These are phyloP conservation scores for Plumapathes pennacea DNA, from an alignment of 92 coral and sea anemone species.

Conservation along the genomic window DNA sequence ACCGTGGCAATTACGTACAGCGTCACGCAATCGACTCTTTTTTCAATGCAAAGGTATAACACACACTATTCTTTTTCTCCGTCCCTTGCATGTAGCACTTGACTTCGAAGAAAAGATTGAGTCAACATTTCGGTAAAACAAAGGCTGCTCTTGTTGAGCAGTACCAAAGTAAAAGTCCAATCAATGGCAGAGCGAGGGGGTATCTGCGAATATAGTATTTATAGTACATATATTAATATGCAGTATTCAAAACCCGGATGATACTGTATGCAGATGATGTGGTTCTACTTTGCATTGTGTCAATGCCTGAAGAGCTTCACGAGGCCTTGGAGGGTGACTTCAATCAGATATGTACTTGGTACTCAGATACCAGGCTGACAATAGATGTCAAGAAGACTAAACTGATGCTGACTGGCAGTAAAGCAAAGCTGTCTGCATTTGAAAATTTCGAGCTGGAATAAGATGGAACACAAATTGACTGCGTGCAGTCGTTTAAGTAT, in stretches of 20 bases:
- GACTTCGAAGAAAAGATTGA: too few relatives aligned
- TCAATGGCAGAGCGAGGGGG: too few relatives aligned
- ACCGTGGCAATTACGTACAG: too few relatives aligned
- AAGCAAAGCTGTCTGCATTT: conserved; percentile 30
- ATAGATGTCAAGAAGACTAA: conserved; percentile 48
- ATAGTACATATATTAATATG: too few relatives aligned
- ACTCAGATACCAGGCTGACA: conserved; percentile 35
- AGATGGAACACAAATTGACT: conserved; percentile 19
- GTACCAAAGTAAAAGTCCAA: too few relatives aligned
- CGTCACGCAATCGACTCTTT: too few relatives aligned
- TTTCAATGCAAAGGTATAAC: too few relatives aligned
- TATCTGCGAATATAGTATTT: too few relatives aligned
- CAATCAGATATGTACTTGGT: conserved; percentile 33
- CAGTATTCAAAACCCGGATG: conserved; percentile 13
- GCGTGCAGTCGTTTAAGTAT: conserved; percentile 35
- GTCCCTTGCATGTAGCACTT: too few relatives aligned
- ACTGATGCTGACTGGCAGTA: conserved; percentile 42
- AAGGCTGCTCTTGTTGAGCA: too few relatives aligned
- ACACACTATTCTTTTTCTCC: too few relatives aligned
- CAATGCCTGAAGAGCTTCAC: conserved; percentile 35
- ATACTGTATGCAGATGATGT: conserved; percentile 40
- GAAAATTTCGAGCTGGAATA: conserved; percentile 24
- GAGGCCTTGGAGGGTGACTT: conserved; percentile 24
- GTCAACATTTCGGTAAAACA: too few relatives aligned
- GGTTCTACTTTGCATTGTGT: conserved; percentile 23